Evolutionary conservation across 2,888 invertebrate species (phyloP), one percentile per base, ranked within the genome.

Genomic region (Meandrusa payeni): DNA sequence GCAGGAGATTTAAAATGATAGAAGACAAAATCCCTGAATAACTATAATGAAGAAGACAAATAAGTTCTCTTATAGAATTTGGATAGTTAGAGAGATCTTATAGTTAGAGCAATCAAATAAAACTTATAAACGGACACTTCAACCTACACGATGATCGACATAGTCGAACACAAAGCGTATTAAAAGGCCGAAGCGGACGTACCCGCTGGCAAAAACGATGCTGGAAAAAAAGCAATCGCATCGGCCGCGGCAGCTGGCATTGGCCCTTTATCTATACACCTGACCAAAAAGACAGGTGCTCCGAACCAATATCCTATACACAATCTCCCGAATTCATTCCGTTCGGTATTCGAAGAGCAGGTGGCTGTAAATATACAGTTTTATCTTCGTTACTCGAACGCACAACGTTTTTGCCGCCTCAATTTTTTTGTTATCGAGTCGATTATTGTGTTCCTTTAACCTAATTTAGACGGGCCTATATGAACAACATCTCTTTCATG

Each of bases 211-310:
- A 10, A 11, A 33, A 31, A 31, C 39, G 39, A 41, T 50, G 48
- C 54, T n/a, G n/a, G 57, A 57, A 54, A 55, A 56, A 56, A 51
- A 57, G 33, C 31, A 44, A 33, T 33, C n/a, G n/a, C n/a, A n/a
- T n/a, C 44, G 32, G 7, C 23, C n/a, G 20, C 20, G 36, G 38
- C 44, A 44, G 27, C 44, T 44, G 44, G 32, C n/a, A 12, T 37
- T 19, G 24, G 59, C 61, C 72, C 54, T 51, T 57, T 57, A 56
- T 53, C 58, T 52, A 47, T 63, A 69, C 73, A 72, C 69, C 72
- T 71, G 76, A 68, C 66, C 61, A 51, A 57, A 64, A 62, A 65
- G 74, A 69, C 78, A 80, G 81, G 76, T 80, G 81, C 57, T 62
- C 52, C 52, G 44, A 55, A 63, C 59, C 58, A 46, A 58, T 57